Evolutionary conservation across 2,113 vertebrate species (phyloP).

Genomic region (Cyphomyrus plagiostoma): DNA sequence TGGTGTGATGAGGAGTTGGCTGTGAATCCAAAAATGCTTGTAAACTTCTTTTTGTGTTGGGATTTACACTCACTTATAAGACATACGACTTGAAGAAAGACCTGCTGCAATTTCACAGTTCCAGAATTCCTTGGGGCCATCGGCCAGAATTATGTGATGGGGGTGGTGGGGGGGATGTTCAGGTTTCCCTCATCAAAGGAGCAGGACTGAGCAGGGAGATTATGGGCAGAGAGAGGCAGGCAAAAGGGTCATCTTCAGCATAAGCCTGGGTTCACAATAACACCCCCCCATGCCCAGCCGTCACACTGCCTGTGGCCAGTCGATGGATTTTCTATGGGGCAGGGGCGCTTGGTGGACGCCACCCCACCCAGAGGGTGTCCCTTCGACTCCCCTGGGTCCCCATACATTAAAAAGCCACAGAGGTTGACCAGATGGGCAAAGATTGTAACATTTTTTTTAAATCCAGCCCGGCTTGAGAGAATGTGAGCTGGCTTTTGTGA

Average conservation of each 20-base stretch:
- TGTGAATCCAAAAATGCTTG: not conserved
- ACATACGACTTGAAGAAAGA: not conserved
- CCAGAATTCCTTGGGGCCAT: not conserved
- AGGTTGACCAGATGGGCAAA: not conserved
- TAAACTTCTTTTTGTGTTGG: not conserved
- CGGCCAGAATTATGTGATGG: not conserved
- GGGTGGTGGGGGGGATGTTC: not conserved
- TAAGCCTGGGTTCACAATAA: not conserved
- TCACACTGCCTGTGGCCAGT: not conserved
- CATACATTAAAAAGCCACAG: not conserved
- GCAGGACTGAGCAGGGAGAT: not conserved
- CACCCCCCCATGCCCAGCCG: not conserved
- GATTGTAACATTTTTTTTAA: not conserved
- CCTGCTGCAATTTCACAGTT: not conserved
- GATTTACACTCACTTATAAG: not conserved
- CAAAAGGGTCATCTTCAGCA: not conserved
- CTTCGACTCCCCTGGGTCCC: not conserved
- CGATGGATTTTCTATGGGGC: not conserved
- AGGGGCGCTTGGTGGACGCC: not conserved
- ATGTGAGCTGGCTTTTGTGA: not conserved
- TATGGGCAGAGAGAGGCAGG: not conserved
- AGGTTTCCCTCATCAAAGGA: not conserved
- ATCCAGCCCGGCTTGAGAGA: not conserved
- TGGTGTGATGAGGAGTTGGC: not conserved
- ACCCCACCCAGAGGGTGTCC: not conserved